phyloP scores from a whole-genome alignment of 2,888 invertebrate species.

The Pyrrhia umbra region DNA sequence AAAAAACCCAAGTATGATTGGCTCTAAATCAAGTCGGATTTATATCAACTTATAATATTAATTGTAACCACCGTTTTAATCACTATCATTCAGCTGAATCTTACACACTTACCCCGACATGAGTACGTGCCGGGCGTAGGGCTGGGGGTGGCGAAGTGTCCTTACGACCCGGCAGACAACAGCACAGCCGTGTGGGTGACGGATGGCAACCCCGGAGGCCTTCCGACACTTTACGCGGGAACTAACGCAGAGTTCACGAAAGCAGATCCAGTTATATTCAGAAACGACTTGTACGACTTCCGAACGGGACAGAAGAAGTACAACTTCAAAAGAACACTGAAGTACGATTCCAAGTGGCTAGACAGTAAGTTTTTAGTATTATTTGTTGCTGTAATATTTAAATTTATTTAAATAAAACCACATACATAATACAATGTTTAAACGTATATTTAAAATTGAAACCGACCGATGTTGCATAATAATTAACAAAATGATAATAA shows the following conservation, averaged over 20 bases:
- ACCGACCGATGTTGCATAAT: too few relatives aligned
- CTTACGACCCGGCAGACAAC: slow-evolving; percentile 93
- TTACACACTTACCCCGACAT: slow-evolving; percentile 90
- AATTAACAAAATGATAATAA: too few relatives aligned
- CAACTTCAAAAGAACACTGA: slow-evolving; percentile 92
- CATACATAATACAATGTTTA: too few relatives aligned
- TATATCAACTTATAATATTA: too few relatives aligned
- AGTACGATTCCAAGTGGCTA: slow-evolving; percentile 93
- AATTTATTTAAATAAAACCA: too few relatives aligned
- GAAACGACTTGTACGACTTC: slow-evolving; percentile 91
- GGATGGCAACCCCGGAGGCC: slow-evolving; percentile 91
- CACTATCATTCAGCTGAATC: slow-evolving; percentile 80
- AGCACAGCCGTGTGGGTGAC: slow-evolving; percentile 94
- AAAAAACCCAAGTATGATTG: too few relatives aligned
- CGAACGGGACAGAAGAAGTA: slow-evolving; percentile 91
- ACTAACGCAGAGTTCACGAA: slow-evolving; percentile 93
- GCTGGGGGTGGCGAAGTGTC: slow-evolving; percentile 93
- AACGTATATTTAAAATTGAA: too few relatives aligned
- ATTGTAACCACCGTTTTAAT: slow-evolving; percentile 5
- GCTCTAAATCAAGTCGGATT: too few relatives aligned
- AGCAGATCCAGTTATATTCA: slow-evolving; percentile 93
- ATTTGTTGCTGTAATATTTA: neutral
- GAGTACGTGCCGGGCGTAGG: slow-evolving; percentile 92
- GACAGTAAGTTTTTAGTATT: slow-evolving; percentile 91
- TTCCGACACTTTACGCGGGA: slow-evolving; percentile 92